phyloP scores from a whole-genome alignment of 2,113 vertebrate genomes.

The Aspidoscelis tigris region DNA sequence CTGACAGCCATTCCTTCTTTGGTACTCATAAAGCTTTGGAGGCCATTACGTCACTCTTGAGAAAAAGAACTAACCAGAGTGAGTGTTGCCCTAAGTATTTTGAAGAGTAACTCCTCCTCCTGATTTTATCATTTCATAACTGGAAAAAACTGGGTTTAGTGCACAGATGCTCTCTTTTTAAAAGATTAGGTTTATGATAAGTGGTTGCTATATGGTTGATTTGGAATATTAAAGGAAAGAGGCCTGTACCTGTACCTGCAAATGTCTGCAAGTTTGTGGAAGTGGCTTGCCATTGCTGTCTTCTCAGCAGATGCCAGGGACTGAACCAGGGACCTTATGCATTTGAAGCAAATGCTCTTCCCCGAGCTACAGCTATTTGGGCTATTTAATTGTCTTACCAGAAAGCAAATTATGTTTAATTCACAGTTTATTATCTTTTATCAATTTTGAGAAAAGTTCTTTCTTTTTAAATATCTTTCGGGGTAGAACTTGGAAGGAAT shows the following conservation, averaged over 20 bases:
- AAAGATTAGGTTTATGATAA: conserved; percentile 26
- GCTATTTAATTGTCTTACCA: conserved; percentile 47
- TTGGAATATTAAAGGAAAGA: neutral
- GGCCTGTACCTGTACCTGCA: too few relatives aligned
- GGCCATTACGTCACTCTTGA: too few relatives aligned
- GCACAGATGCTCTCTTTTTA: neutral
- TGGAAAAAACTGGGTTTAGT: neutral
- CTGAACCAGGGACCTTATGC: too few relatives aligned
- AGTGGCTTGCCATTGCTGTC: too few relatives aligned
- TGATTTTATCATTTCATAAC: conserved; percentile 14
- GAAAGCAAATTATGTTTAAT: conserved; percentile 53
- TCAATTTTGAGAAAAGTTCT: conserved; percentile 24
- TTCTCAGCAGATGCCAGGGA: too few relatives aligned
- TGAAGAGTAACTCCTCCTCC: too few relatives aligned
- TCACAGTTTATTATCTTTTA: conserved; percentile 44
- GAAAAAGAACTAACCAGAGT: too few relatives aligned
- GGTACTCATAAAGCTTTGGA: too few relatives aligned
- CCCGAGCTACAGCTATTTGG: conserved; percentile 35
- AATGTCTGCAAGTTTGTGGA: too few relatives aligned
- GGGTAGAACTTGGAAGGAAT: conserved; percentile 33
- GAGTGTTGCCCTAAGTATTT: too few relatives aligned
- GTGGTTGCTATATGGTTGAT: conserved; percentile 17
- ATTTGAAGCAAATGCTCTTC: too few relatives aligned
- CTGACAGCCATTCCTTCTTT: too few relatives aligned
- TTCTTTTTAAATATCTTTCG: conserved; percentile 13